Evolutionary conservation across 2,797 vertebrate genomes (phyloP), one percentile per base, ranked within the genome.

Genomic region (Avahi laniger): DNA sequence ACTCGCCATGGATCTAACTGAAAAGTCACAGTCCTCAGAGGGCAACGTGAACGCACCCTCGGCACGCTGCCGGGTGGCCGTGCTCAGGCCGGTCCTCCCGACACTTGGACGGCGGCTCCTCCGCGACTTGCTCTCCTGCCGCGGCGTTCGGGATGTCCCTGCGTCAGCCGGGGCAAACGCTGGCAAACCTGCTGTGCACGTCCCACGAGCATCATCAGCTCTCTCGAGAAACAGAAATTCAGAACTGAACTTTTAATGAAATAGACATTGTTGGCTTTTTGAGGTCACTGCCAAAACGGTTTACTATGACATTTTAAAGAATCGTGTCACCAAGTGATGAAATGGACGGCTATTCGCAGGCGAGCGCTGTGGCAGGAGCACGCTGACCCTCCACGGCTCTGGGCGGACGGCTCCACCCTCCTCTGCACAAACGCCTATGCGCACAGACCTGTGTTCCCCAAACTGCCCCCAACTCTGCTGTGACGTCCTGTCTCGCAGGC

Each of bases 11-110:
- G 72, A 43, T 76, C 59, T 28, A 2, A 52, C 20, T 22, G 33
- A 61, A n/a, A 48, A 33, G 43, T 13, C 35, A 1, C 1, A 4
- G 41, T 28, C 50, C 50, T 18, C 52, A 24, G 15, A 41, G 86
- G 5, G 30, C 4, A 33, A 46, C 1, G 11, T 2, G 12, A 8
- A n/a, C 8, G 1, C 9, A 0, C 3, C 24, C 38, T 35, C 15
- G 14, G 15, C 50, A 13, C n/a, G 14, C 4, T 0, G 8, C 52
- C 17, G 0, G 11, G 7, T 6, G 48, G n/a, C 54, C 4, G 0
- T 11, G 41, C 48, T 41, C 59, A 7, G n/a, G 4, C n/a, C 18
- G 0, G 5, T 18, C 28, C 28, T 33, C 61, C 38, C 28, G 1
- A 33, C 7, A 24, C 26, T 24, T 4, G 9, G 6, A 22, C 24